Evolutionary conservation across 2,797 vertebrate species (phyloP), one percentile per base, ranked within the genome.

Genomic region (Microcaecilia unicolor): DNA sequence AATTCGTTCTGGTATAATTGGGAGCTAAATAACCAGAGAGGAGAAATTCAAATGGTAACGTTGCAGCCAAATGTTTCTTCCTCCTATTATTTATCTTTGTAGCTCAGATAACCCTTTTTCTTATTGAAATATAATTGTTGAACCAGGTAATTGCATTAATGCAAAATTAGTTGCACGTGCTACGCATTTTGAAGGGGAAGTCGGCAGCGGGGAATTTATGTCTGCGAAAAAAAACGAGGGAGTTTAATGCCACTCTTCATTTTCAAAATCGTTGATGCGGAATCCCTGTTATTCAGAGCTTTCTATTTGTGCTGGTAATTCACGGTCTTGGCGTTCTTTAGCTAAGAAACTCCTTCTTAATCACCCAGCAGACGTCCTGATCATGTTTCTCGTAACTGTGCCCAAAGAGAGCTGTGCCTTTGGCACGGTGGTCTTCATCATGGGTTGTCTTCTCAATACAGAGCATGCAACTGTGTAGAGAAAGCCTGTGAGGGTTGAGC

Each of bases 61-160:
- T 18, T 19, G 3, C 54, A 70, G 31, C 18, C 42, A 15, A 46
- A 35, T 17, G 51, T 67, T 33, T 46, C 42, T 46, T 63, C 70
- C 55, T 52, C 44, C 48, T 34, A 40, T 66, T 65, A 63, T 40
- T 25, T 48, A 49, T 57, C 37, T 61, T 48, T 75, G 57, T 44
- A 57, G 47, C 18, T 61, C 39, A 61, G 54, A 69, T 64, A 75
- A 71, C 64, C 65, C 74, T 66, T 70, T n/a, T 61, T 51, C 58
- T 63, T 72, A 67, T 68, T 65, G 61, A 67, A 74, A 67, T 51
- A 61, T 53, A 70, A 72, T 70, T 74, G 50, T 30, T 34, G 39
- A 40, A 37, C 26, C 50, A 48, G 50, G 47, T 49, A 36, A 55
- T 29, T 57, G 50, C 57, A 71, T 70, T 67, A 54, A 59, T 69